Conservation (phyloP, 2,888 invertebrate genomes). For the Dromius quadrimaculatus region DNA sequence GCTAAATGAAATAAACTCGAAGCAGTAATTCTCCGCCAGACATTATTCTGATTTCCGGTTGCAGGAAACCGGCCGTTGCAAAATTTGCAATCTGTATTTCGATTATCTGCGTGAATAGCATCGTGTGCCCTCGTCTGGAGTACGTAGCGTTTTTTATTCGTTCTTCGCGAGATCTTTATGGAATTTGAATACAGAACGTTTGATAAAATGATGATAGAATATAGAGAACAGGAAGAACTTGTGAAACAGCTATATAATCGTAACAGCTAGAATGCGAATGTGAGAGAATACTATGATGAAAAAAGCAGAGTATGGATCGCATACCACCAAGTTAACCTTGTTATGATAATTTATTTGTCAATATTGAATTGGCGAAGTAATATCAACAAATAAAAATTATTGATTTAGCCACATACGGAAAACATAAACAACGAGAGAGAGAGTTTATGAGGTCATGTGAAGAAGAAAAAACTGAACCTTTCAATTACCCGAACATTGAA, state of each 20-base stretch:
- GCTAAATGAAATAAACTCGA: conserved; percentile 37
- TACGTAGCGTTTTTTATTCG: conserved; percentile 1
- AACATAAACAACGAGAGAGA: not conserved
- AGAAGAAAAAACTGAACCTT: conserved; percentile 4
- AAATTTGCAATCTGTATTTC: conserved; percentile 49
- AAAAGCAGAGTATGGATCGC: conserved; percentile 22
- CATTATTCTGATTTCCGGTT: conserved; percentile 44
- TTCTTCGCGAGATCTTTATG: conserved; percentile 31
- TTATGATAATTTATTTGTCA: conserved; percentile 26
- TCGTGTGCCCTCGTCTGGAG: conserved; percentile 33
- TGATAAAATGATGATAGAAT: not conserved
- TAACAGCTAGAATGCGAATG: not conserved
- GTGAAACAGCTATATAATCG: conserved; percentile 7
- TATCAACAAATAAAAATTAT: not conserved
- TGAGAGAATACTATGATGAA: not conserved
- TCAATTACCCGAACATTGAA: not conserved
- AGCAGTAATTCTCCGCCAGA: conserved; percentile 34
- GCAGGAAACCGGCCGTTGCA: conserved; percentile 41
- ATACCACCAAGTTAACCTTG: conserved; percentile 6
- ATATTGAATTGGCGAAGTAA: not conserved
- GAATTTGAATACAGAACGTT: conserved; percentile 32
- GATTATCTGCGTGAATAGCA: conserved; percentile 43
- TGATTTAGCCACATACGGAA: not conserved
- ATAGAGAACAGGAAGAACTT: conserved; percentile 18
- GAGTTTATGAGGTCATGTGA: conserved; percentile 1